Base-by-base conservation (phyloP, 1,140 invertebrate genomes). In the Frieseomelitta varia region DNA sequence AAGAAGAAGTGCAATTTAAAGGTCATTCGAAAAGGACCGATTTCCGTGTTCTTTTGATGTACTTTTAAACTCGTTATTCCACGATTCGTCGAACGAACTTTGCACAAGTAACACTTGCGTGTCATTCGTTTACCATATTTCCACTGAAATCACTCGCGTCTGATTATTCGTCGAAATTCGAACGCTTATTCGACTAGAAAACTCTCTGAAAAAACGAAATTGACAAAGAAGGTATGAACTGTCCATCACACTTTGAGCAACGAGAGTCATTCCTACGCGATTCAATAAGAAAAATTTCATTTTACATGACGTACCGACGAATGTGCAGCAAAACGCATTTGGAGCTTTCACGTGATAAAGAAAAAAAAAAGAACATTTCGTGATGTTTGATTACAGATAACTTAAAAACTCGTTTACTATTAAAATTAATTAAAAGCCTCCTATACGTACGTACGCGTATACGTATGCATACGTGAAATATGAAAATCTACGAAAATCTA, bases 1-100 rank as follows among this genome's bases (percentile, higher is more conserved):
- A 79, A 27, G 30, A 58, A 79, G 53, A 89, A 89, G 88, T 80
- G 65, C 81, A 86, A 88, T 89, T 89, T 89, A 89, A 89, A 84
- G 84, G 58, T 69, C 61, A 88, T 79, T 88, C 61, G 67, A 56
- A 39, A 67, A n/a, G 53, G 53, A 53, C 72, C 21, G 69, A 71
- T 47, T 47, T 12, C 74, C 56, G 10, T 34, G 27, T 24, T 58
- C 55, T 2, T 76, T 76, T 39, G 56, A 61, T 27, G 74, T 53
- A 19, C 56, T 76, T 47, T 56, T 2, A 15, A 76, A n/a, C 56
- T 61, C 56, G 39, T 61, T 47, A 58, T 76, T 58, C 39, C 8
- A 27, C 24, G 27, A 55, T 74, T 53, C 68, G 24, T 4, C 47
- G 39, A 39, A 3, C 39, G 27, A 51, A 19, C n/a, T 51, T 72